phyloP scores from a whole-genome alignment of 2,113 vertebrate genomes.

The Notothenia coriiceps region DNA sequence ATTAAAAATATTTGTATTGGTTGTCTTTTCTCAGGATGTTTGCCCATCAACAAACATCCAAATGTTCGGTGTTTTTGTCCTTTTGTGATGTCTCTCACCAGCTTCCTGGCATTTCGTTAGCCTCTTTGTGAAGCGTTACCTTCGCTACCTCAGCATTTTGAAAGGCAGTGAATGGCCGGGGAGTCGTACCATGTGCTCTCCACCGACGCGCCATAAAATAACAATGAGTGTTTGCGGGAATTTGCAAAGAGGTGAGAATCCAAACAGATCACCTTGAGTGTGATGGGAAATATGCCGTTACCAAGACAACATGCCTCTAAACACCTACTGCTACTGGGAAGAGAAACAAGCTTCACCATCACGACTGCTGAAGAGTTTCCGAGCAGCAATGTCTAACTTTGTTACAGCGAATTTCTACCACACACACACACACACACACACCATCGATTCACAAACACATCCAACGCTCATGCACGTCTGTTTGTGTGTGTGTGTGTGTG shows the following conservation, averaged over 20 bases:
- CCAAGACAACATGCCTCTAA: constrained; percentile 62
- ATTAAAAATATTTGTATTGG: neutral
- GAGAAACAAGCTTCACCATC: constrained; percentile 1
- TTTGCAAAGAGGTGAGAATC: constrained; percentile 34
- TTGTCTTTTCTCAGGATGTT: neutral
- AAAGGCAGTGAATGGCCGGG: neutral
- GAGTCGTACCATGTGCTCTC: neutral
- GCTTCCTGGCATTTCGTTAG: neutral
- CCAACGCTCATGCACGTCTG: neutral
- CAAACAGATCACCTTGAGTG: constrained; percentile 51
- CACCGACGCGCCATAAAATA: constrained; percentile 4
- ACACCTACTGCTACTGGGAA: constrained; percentile 33
- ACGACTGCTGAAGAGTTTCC: constrained; percentile 18
- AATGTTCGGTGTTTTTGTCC: neutral
- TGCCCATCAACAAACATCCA: neutral
- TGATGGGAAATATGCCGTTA: constrained; percentile 54
- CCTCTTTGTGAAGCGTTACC: neutral
- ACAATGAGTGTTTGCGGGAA: constrained; percentile 36
- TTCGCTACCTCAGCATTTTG: neutral
- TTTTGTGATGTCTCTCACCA: neutral
- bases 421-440: neutral
- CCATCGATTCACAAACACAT: constrained; percentile 3
- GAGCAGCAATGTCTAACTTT: constrained; percentile 7
- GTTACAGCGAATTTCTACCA: neutral
- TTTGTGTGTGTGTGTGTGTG: constrained; percentile 15